These are phyloP conservation scores for Apodemus agrarius DNA, from an alignment of 2,797 vertebrate genomes.

Conservation along the genomic window DNA sequence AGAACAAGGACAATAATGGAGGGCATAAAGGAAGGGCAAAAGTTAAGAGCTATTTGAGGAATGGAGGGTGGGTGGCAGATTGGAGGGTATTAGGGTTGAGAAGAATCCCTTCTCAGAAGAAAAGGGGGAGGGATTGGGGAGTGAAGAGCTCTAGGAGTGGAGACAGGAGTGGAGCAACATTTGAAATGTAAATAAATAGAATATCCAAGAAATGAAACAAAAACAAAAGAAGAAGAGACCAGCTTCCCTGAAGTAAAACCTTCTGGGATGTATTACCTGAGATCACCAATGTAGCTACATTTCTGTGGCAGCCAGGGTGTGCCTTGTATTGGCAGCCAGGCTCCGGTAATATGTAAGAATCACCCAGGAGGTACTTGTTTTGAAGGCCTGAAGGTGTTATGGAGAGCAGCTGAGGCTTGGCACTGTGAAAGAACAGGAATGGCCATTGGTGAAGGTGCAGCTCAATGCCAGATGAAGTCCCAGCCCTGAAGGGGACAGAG, in stretches of 20 bases:
- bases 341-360: neutral
- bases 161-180: neutral
- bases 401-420: neutral
- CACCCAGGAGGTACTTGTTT: neutral
- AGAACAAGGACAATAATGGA: neutral
- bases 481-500: neutral
- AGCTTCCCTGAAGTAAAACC: neutral
- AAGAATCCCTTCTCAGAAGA: neutral
- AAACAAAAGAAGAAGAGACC: neutral
- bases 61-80: neutral
- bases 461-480: neutral
- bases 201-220: neutral
- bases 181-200: neutral
- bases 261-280: neutral
- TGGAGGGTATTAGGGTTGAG: neutral
- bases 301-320: neutral
- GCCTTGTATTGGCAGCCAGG: neutral
- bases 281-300: neutral
- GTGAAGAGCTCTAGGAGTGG: neutral
- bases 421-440: neutral
- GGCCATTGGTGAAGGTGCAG: neutral
- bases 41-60: neutral
- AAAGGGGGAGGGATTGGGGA: accelerated
- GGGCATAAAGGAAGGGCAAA: neutral
- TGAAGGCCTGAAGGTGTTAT: neutral